Percentiles rank a stretch among this genome's conserved stretches.
Conservation (phyloP, 1,140 invertebrate species). For the Drosophila kanapiae region DNA sequence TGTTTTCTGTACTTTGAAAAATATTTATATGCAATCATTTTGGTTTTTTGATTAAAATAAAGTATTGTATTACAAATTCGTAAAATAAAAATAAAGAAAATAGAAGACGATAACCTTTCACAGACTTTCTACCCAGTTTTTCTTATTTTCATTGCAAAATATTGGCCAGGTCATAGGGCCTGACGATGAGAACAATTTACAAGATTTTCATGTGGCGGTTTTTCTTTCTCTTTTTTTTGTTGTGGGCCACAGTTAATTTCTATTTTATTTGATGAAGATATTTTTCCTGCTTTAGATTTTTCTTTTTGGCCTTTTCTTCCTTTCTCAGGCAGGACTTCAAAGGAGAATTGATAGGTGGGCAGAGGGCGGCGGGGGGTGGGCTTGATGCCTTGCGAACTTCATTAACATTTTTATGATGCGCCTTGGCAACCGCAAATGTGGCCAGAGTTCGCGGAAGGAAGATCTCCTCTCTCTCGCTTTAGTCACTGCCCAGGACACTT, state of each 20-base stretch:
- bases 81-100: neutral
- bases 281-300: conserved; percentile 59
- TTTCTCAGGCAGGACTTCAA: conserved; percentile 49
- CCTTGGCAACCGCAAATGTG: conserved; percentile 78
- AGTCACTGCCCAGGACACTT: conserved; percentile 33
- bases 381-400: conserved; percentile 65
- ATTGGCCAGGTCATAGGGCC: conserved; percentile 4
- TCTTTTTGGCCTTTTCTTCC: conserved; percentile 29
- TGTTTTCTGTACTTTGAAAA: no score
- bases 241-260: conserved; percentile 77
- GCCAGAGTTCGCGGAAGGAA: conserved; percentile 45
- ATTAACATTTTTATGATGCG: conserved; percentile 84
- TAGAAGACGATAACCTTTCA: neutral
- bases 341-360: conserved; percentile 42
- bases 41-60: no score
- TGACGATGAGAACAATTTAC: conserved; percentile 48
- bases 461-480: conserved; percentile 6
- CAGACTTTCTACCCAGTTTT: neutral
- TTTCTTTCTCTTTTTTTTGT: conserved; percentile 24
- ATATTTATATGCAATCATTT: no score
- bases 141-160: neutral
- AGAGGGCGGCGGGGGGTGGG: conserved; percentile 23
- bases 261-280: conserved; percentile 76
- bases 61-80: no score
- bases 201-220: conserved; percentile 37